Base-by-base conservation (phyloP, 2,113 vertebrate genomes). In the Nothobranchius kuhntae region DNA sequence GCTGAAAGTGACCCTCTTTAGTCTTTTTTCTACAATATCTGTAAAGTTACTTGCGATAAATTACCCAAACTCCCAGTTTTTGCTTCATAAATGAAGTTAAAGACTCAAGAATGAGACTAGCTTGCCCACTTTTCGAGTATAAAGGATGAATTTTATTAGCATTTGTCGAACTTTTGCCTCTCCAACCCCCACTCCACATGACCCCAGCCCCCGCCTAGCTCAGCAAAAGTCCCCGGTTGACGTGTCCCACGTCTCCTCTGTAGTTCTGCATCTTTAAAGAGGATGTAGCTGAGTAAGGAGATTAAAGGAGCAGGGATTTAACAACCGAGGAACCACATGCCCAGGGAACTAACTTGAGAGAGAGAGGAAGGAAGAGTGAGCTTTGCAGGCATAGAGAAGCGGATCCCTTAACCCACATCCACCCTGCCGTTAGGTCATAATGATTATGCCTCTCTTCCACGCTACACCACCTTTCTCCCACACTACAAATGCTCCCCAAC, bases 241-340 rank as follows among this genome's bases (percentile, higher is more conserved):
- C 82, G 61, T 78, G 62, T 59, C 65, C 65, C 65, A 51, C 80
- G 61, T 79, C 82, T 82, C 85, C 71, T 58, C 15, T 73, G 67
- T 66, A 80, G 72, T 82, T 80, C 86, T 94, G 92, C 90, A 89
- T 95, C 91, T 94, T 94, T 92, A 94, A 95, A 94, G 90, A 94
- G 90, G 86, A 91, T 94, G 90, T 86, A 93, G 91, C 83, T 87
- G 87, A 89, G 82, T 90, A 88, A 93, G 87, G 82, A 93, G 91
- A 94, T 94, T 94, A 93, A 91, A 93, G 89, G 82, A 85, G 90
- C 92, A 85, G 89, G 90, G 84, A 91, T 93, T 95, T 93, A 92
- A 92, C 82, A 91, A 93, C 78, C 70, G 86, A 75, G 87, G 70
- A 90, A 90, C 80, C 85, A 86, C 81, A 83, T 30, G 75, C 86